Percentiles rank a stretch among this genome's conserved stretches.
Conservation (phyloP, 2,888 invertebrate species). For the Cheilosia scutellata region DNA sequence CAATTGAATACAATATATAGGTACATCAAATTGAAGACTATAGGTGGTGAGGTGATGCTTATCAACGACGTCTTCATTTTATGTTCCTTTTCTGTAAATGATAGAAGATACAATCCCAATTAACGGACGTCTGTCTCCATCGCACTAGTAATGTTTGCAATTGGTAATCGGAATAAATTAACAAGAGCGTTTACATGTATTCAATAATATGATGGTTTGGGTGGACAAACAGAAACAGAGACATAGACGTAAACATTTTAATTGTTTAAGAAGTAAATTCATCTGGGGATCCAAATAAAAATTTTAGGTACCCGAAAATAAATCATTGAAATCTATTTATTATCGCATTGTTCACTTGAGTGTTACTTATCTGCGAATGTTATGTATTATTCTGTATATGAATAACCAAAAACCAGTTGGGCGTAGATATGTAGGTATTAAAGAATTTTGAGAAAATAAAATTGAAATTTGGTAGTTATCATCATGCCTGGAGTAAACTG, state of each 20-base stretch:
- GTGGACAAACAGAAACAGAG: neutral
- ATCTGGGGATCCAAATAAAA: neutral
- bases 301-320: neutral
- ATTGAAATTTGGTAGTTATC: too few species aligned
- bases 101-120: slow-evolving; percentile 6
- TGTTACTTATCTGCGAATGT: neutral
- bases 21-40: neutral
- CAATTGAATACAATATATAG: neutral
- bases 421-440: too few species aligned
- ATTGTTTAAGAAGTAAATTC: neutral
- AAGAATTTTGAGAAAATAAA: too few species aligned
- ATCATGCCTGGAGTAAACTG: too few species aligned
- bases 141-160: neutral
- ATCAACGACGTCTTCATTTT: slow-evolving; percentile 11
- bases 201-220: neutral
- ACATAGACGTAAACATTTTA: neutral
- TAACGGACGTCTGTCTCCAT: slow-evolving; percentile 8
- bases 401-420: neutral
- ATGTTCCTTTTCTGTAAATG: slow-evolving; percentile 1
- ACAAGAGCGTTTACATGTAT: neutral
- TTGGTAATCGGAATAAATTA: neutral
- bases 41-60: neutral
- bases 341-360: neutral
- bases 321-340: neutral
- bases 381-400: neutral